Evolutionary conservation across 2,888 invertebrate genomes (phyloP).

Genomic region (Drosophila nigricruria): DNA sequence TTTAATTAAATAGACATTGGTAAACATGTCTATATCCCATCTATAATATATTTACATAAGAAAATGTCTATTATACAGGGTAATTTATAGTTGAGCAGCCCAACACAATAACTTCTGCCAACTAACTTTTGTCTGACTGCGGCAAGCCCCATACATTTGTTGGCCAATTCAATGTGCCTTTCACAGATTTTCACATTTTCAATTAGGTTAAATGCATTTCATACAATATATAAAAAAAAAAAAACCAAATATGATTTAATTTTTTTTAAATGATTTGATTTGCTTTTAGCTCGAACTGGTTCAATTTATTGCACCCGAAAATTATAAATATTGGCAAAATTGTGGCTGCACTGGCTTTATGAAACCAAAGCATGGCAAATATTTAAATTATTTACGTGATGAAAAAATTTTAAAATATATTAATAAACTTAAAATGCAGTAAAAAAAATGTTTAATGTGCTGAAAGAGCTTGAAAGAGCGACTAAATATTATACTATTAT

Average conservation of each 20-base stretch:
- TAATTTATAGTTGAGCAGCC: background rate
- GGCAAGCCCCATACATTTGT: slow-evolving; percentile 2
- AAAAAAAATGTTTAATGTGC: too few relatives aligned
- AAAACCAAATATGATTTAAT: slow-evolving; percentile 1
- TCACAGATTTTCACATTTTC: slow-evolving; percentile 7
- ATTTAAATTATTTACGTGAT: slow-evolving; percentile 3
- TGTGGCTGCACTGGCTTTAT: slow-evolving; percentile 15
- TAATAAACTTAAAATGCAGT: background rate
- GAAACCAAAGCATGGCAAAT: background rate
- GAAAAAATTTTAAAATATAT: background rate
- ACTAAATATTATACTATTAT: background rate
- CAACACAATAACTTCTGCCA: background rate
- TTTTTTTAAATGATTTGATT: slow-evolving; percentile 6
- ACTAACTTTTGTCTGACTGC: background rate
- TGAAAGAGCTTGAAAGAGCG: too few relatives aligned
- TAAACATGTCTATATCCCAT: too few relatives aligned
- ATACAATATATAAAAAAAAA: background rate
- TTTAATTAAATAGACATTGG: too few relatives aligned
- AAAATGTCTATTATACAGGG: background rate
- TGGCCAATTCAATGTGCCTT: background rate
- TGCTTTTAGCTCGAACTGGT: background rate
- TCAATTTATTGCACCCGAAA: slow-evolving; percentile 5
- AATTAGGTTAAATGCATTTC: slow-evolving; percentile 37
- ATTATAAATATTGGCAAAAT: slow-evolving; percentile 8
- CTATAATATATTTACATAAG: too few relatives aligned